A percentile compares a stretch with the other conserved stretches of the same genome.
Evolutionary conservation across 2,113 vertebrate species (phyloP).

Genomic region (Ceuthmochares aereus): DNA sequence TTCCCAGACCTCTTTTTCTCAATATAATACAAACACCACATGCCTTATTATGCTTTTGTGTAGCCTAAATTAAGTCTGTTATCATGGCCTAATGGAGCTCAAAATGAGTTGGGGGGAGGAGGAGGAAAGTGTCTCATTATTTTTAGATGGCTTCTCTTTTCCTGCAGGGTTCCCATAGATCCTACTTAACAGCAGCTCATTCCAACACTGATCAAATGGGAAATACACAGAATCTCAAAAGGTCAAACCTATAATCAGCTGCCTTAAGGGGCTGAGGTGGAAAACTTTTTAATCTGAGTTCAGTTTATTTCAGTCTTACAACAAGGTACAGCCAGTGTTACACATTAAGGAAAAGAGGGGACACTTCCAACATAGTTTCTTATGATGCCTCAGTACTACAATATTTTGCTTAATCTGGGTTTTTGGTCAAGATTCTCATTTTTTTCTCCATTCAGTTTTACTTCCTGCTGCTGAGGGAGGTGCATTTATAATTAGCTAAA

Average conservation of each 20-base stretch:
- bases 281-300: constrained; percentile 79
- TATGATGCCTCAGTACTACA: background rate
- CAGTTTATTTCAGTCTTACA: constrained; percentile 72
- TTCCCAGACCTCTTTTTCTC: constrained; percentile 6
- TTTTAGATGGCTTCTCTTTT: constrained; percentile 83
- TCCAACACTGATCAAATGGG: constrained; percentile 84
- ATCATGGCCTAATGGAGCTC: constrained; percentile 75
- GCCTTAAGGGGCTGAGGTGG: constrained; percentile 75
- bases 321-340: constrained; percentile 50
- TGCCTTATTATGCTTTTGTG: constrained; percentile 54
- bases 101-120: constrained; percentile 56
- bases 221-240: constrained; percentile 84
- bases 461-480: background rate
- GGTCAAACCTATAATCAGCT: constrained; percentile 86
- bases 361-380: background rate
- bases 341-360: background rate
- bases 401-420: background rate
- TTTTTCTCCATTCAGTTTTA: background rate
- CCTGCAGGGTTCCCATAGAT: constrained; percentile 80
- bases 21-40: constrained; percentile 43
- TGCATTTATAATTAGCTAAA: background rate
- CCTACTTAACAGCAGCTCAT: constrained; percentile 83
- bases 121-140: constrained; percentile 78
- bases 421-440: background rate
- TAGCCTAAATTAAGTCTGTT: constrained; percentile 68